These are phyloP conservation scores for Polyodon spathula DNA, from an alignment of 2,113 vertebrate species.

Conservation along the genomic window DNA sequence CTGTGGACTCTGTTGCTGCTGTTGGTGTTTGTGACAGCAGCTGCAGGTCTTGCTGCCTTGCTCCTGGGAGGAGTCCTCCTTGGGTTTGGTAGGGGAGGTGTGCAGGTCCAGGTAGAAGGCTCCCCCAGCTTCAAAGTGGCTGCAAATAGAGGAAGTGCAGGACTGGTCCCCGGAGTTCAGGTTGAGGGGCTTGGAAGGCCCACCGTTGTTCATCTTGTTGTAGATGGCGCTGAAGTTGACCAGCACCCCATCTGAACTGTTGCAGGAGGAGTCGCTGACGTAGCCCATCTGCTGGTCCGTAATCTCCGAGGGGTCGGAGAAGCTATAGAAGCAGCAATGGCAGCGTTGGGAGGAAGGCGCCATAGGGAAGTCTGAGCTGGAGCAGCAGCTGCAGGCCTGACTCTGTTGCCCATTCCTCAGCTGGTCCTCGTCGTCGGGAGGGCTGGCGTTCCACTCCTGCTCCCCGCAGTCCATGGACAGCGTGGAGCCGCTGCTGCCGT, in stretches of 20 bases:
- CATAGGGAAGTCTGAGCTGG: slow-evolving; percentile 40
- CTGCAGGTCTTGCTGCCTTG: slow-evolving; percentile 51
- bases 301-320: slow-evolving; percentile 64
- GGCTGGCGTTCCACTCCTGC: slow-evolving; percentile 78
- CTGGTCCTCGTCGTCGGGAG: slow-evolving; percentile 48
- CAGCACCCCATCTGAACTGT: slow-evolving; percentile 85
- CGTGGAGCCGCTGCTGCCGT: slow-evolving; percentile 66
- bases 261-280: slow-evolving; percentile 87
- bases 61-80: slow-evolving; percentile 53
- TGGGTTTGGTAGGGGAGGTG: slow-evolving; percentile 76
- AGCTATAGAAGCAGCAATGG: slow-evolving; percentile 67
- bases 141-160: slow-evolving; percentile 69
- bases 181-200: slow-evolving; percentile 62
- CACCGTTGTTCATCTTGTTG: slow-evolving; percentile 71
- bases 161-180: slow-evolving; percentile 71
- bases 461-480: slow-evolving; percentile 76
- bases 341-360: slow-evolving; percentile 13
- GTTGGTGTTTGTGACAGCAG: slow-evolving; percentile 48
- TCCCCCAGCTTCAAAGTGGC: slow-evolving; percentile 63
- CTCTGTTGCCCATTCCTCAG: slow-evolving; percentile 47
- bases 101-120: slow-evolving; percentile 94
- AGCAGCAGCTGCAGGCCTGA: slow-evolving; percentile 56
- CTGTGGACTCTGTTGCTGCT: slow-evolving; percentile 56
- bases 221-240: slow-evolving; percentile 94
- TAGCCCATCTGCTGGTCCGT: slow-evolving; percentile 74